Conservation (phyloP, 2,113 vertebrate genomes). For the Chaetodon auriga region DNA sequence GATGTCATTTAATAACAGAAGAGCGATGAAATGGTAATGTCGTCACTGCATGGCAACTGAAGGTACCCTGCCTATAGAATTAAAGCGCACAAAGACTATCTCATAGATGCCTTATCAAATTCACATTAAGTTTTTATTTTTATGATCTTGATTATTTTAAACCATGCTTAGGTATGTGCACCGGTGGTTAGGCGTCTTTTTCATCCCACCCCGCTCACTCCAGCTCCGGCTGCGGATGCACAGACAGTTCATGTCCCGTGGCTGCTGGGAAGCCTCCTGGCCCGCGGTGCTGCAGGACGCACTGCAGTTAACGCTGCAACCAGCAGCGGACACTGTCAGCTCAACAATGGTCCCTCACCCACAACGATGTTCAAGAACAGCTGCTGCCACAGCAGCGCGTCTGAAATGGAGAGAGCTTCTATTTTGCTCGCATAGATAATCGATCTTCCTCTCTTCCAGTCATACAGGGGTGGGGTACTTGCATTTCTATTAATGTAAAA, state of each 20-base stretch:
- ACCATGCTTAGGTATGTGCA: not conserved
- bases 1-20: not conserved
- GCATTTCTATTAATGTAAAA: not conserved
- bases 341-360: constrained; percentile 75
- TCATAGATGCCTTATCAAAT: not conserved
- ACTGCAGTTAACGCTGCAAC: constrained; percentile 82
- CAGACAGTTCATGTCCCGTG: not conserved
- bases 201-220: not conserved
- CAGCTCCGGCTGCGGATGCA: not conserved
- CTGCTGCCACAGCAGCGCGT: constrained; percentile 14
- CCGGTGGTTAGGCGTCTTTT: not conserved
- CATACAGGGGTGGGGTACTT: not conserved
- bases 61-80: too few species aligned
- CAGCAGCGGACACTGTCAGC: constrained; percentile 88
- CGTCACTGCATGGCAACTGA: not conserved
- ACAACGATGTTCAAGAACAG: constrained; percentile 9
- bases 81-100: not conserved
- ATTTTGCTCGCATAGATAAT: not conserved
- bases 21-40: not conserved
- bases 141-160: not conserved
- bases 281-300: constrained; percentile 27
- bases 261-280: constrained; percentile 10
- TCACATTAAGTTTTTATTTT: not conserved
- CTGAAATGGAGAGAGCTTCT: not conserved
- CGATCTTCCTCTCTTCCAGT: not conserved